Evolutionary conservation across 2,888 invertebrate genomes (phyloP), one percentile per base, ranked within the genome.

Genomic region (Drosophila conformis): DNA sequence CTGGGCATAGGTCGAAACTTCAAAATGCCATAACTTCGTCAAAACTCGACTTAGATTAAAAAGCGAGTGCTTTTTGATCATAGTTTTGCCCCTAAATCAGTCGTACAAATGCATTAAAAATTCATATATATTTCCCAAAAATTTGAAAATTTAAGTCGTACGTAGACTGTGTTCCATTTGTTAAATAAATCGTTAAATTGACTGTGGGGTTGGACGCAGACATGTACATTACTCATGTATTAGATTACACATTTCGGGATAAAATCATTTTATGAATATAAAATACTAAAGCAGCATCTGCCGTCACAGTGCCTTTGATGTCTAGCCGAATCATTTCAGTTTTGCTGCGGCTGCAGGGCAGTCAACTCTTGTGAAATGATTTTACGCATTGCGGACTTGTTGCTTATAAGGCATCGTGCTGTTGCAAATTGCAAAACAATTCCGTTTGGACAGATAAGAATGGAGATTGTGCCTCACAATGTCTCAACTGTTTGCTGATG

Each of bases 381-480:
- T 54, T 64, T 49, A 65, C 70, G 64, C 83, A 68, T 59, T 65
- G 69, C 78, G 69, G 53, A 82, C 78, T 85, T 82, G 82, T 82
- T 82, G 82, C 83, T 68, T 54, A 62, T 52, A 25, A 36, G 61
- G 25, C 46, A 25, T 25, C 25, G 13, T 56, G 35, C 35, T 35
- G 31, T 33, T 31, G 51, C 15, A 62, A 21, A 53, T 66, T 53
- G 52, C 29, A 8, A 25, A 67, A 54, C 35, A 42, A 75, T 69
- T 31, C 57, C 58, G 18, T 21, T 25, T 63, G 35, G 58, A 46
- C 38, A 42, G 46, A 49, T 54, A 63, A n/a, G 21, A 52, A 21
- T 52, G 31, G 33, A 29, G 33, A 38, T 29, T 29, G 1, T 13
- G 42, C 42, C 42, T 11, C 42, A 42, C 11, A 46, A 29, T 33